Conservation (phyloP, 30 jellyfish, hydroid and myxozoan genomes). For the Sanderia malayensis region DNA sequence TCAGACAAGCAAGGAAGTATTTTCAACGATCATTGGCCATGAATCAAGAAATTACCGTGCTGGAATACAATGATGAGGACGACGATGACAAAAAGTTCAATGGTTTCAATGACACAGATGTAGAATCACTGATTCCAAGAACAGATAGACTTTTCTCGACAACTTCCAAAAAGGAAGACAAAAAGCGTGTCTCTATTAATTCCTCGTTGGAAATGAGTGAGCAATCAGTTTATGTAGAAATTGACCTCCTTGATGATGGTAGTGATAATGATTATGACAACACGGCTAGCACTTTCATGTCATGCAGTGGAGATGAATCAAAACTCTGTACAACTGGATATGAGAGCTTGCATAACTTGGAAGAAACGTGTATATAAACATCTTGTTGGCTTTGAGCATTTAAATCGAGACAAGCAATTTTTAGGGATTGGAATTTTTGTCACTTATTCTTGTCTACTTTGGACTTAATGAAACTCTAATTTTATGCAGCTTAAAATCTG, state of each 20-base stretch:
- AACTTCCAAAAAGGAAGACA: conserved; percentile 2
- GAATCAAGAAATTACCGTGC: conserved; percentile 45
- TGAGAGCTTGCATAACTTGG: conserved; percentile 23
- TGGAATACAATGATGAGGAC: conserved; percentile 36
- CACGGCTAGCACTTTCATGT: neutral
- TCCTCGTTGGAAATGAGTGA: conserved; percentile 1
- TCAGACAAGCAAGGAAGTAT: conserved; percentile 55
- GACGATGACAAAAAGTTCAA: conserved; percentile 1
- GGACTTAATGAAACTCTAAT: no score
- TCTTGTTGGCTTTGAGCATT: no score
- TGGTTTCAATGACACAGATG: no score
- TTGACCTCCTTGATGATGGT: no score
- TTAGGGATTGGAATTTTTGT: no score
- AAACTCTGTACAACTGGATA: conserved; percentile 6
- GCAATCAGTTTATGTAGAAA: conserved; percentile 37
- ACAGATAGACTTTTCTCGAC: neutral
- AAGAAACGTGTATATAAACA: conserved; percentile 46
- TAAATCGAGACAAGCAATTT: no score
- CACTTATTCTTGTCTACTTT: no score
- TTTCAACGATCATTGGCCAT: conserved; percentile 54
- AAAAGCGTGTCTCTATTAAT: neutral
- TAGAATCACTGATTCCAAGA: neutral
- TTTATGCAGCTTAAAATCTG: no score
- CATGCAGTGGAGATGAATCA: neutral
- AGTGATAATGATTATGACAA: conserved; percentile 33